These are phyloP conservation scores for Holotrichia oblita DNA, from an alignment of 1,140 invertebrate species.

Conservation along the genomic window DNA sequence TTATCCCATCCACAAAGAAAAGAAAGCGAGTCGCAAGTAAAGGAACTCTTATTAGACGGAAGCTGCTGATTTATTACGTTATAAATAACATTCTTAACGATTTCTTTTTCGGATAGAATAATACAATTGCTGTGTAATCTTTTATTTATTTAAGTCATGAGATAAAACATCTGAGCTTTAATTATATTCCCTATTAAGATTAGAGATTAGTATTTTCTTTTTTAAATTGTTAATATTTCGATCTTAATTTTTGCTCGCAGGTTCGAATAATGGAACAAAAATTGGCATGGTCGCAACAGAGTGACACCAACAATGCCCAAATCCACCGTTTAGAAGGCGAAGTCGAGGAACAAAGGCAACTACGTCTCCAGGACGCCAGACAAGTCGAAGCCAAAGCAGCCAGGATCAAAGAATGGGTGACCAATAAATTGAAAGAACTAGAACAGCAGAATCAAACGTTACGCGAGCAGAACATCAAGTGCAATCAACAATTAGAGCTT, in stretches of 20 bases:
- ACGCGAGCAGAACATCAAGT: constrained; percentile 92
- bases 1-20: background rate
- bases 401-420: constrained; percentile 97
- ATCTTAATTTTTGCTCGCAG: constrained; percentile 63
- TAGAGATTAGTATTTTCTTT: background rate
- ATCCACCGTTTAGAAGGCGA: constrained; percentile 88
- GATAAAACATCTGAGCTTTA: background rate
- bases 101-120: background rate
- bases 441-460: constrained; percentile 93
- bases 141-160: background rate
- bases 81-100: background rate
- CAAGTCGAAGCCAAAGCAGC: constrained; percentile 96
- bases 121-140: background rate
- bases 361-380: constrained; percentile 87
- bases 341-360: constrained; percentile 91
- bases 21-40: constrained; percentile 23
- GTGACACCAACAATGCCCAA: constrained; percentile 70
- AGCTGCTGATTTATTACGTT: background rate
- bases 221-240: background rate
- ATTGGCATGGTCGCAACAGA: constrained; percentile 76
- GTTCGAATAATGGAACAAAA: constrained; percentile 95
- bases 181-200: background rate
- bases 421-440: constrained; percentile 92
- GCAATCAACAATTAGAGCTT: constrained; percentile 91
- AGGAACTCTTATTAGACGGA: constrained; percentile 16